Evolutionary conservation across 2,888 invertebrate species (phyloP).

Genomic region (Tinea semifulvella): DNA sequence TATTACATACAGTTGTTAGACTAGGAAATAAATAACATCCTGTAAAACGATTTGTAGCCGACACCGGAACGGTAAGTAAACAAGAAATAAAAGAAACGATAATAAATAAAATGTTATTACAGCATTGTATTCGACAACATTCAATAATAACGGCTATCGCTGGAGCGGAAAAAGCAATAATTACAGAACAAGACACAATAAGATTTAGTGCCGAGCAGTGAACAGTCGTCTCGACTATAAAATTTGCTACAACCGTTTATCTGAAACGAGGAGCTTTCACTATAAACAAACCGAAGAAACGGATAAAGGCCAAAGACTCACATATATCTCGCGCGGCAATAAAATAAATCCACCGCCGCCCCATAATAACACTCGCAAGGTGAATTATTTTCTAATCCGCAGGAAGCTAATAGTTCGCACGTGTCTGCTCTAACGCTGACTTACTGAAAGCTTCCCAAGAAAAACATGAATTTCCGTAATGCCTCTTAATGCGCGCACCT

Average conservation of each 20-base stretch:
- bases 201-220: slow-evolving; percentile 49
- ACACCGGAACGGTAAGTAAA: neutral
- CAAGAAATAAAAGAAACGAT: slow-evolving; percentile 38
- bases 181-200: slow-evolving; percentile 47
- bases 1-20: too few relatives aligned
- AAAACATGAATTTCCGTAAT: slow-evolving; percentile 64
- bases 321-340: slow-evolving; percentile 54
- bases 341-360: slow-evolving; percentile 59
- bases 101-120: slow-evolving; percentile 57
- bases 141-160: slow-evolving; percentile 53
- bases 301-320: slow-evolving; percentile 55
- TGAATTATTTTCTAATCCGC: slow-evolving; percentile 66
- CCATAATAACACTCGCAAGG: slow-evolving; percentile 62
- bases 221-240: slow-evolving; percentile 35
- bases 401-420: slow-evolving; percentile 65
- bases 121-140: slow-evolving; percentile 44
- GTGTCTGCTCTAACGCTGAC: slow-evolving; percentile 54
- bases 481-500: slow-evolving; percentile 62
- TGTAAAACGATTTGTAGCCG: too few relatives aligned
- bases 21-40: too few relatives aligned
- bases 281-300: slow-evolving; percentile 54
- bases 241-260: slow-evolving; percentile 47
- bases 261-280: slow-evolving; percentile 31
- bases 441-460: slow-evolving; percentile 57
- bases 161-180: slow-evolving; percentile 59